Evolutionary conservation across 2,888 invertebrate genomes (phyloP).

Genomic region (Drosophila paramelanica): DNA sequence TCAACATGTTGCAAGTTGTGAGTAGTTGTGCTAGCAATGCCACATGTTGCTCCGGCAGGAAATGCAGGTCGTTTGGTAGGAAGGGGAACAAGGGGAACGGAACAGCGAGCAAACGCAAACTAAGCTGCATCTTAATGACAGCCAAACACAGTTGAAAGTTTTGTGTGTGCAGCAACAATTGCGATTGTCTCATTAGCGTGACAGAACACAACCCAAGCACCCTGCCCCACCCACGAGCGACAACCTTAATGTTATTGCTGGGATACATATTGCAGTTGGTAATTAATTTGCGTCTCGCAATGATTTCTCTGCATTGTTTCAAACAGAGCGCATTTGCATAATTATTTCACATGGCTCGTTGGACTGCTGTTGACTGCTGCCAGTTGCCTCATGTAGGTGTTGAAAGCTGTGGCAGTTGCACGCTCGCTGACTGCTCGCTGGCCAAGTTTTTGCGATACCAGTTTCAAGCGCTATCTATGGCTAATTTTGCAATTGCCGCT

Average conservation of each 20-base stretch:
- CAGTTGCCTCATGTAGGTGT: slow-evolving; percentile 67
- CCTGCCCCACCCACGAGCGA: slow-evolving; percentile 12
- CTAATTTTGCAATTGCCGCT: slow-evolving; percentile 72
- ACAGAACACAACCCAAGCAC: slow-evolving; percentile 51
- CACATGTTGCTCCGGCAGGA: slow-evolving; percentile 53
- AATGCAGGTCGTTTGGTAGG: not conserved
- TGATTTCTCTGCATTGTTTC: slow-evolving; percentile 75
- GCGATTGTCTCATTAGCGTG: slow-evolving; percentile 80
- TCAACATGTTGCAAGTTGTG: slow-evolving; percentile 62
- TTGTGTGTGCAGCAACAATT: slow-evolving; percentile 55
- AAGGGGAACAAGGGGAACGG: not conserved
- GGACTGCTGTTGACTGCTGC: slow-evolving; percentile 14
- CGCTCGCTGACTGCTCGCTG: slow-evolving; percentile 13
- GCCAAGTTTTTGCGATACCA: slow-evolving; percentile 39
- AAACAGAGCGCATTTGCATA: slow-evolving; percentile 65
- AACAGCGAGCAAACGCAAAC: slow-evolving; percentile 19
- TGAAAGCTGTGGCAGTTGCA: slow-evolving; percentile 51
- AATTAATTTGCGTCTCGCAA: slow-evolving; percentile 75
- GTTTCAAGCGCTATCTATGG: slow-evolving; percentile 59
- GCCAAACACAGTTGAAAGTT: slow-evolving; percentile 44
- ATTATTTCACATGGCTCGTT: slow-evolving; percentile 70
- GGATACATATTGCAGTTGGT: slow-evolving; percentile 60
- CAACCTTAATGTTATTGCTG: slow-evolving; percentile 47
- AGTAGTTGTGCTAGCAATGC: slow-evolving; percentile 34
- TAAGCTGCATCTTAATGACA: slow-evolving; percentile 70